A percentile compares a stretch with the other conserved stretches of the same genome.
Conservation (phyloP, 2,888 invertebrate species). For the Aquatica leii region DNA sequence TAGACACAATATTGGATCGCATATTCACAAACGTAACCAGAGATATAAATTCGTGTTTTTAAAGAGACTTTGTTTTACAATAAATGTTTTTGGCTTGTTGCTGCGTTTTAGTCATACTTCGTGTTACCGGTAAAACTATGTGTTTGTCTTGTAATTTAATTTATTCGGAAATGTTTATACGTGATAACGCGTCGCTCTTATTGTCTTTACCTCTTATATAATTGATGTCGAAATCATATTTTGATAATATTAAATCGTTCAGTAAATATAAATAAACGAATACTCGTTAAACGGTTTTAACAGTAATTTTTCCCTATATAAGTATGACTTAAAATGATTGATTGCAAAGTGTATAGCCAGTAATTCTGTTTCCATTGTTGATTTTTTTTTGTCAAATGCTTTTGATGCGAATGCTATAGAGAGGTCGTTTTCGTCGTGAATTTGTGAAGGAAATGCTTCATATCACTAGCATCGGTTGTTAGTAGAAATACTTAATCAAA, state of each 20-base stretch:
- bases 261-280: neutral
- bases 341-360: neutral
- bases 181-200: neutral
- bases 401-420: neutral
- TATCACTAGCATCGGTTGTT: neutral
- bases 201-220: constrained; percentile 1
- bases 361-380: neutral
- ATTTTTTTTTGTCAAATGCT: neutral
- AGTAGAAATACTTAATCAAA: neutral
- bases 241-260: neutral
- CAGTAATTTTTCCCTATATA: neutral
- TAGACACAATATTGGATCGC: too few species aligned
- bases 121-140: too few species aligned
- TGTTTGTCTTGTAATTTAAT: too few species aligned
- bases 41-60: too few species aligned
- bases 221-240: neutral
- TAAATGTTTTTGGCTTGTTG: too few species aligned
- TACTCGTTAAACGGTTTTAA: neutral
- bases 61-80: too few species aligned
- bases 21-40: too few species aligned
- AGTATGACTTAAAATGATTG: neutral
- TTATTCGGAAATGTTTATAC: neutral
- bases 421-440: neutral
- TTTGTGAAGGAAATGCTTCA: neutral
- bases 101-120: too few species aligned